phyloP scores from a whole-genome alignment of 2,797 vertebrate species.

The Halcyon chelicuti region DNA sequence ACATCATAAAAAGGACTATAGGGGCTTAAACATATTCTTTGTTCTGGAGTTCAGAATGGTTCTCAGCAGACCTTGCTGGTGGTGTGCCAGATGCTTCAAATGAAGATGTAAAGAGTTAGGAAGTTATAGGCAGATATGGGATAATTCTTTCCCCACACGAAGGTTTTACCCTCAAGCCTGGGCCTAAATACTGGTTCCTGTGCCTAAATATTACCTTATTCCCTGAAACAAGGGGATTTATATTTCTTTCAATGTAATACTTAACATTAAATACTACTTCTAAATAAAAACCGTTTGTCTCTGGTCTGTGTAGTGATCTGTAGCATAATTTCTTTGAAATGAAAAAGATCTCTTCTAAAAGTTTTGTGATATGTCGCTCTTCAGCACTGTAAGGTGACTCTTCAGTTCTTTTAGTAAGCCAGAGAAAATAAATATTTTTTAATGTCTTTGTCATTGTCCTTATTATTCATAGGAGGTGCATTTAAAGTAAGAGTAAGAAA shows the following conservation, averaged over 20 bases:
- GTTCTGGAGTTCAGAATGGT: not conserved
- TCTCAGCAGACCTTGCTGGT: not conserved
- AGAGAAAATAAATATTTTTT: not conserved
- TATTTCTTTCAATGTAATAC: not conserved
- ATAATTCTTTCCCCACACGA: not conserved
- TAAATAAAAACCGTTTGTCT: not conserved
- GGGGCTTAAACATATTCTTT: not conserved
- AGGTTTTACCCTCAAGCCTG: not conserved
- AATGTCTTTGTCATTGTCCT: not conserved
- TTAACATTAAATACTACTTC: not conserved
- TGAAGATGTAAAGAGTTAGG: not conserved
- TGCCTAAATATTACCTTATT: not conserved
- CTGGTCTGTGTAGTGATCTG: not conserved
- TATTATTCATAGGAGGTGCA: not conserved
- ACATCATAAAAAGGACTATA: not conserved
- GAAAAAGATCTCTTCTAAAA: not conserved
- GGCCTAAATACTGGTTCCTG: too few relatives aligned
- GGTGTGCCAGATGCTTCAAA: not conserved
- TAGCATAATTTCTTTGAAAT: not conserved
- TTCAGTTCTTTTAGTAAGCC: not conserved
- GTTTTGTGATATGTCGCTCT: not conserved
- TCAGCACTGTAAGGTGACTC: not conserved
- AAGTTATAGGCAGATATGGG: not conserved
- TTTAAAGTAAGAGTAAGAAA: not conserved
- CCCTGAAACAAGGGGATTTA: not conserved